A percentile compares a stretch with the other conserved stretches of the same genome.
Conservation (phyloP, 2,888 invertebrate genomes). For the Bellardia pandia region DNA sequence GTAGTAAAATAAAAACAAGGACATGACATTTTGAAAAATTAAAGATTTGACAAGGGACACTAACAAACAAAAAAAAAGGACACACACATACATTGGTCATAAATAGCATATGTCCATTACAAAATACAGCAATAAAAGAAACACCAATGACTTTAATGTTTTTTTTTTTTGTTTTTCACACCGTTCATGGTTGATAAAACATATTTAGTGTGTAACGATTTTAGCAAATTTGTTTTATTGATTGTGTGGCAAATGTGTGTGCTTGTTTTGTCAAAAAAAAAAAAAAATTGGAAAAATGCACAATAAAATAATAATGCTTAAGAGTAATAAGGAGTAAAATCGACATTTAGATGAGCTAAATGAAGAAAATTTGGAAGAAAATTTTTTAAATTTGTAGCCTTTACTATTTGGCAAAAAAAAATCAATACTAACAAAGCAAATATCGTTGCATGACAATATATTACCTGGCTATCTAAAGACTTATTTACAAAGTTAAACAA, state of each 20-base stretch:
- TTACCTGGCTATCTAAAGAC: too few species aligned
- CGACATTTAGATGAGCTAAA: background rate
- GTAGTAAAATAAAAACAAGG: constrained; percentile 24
- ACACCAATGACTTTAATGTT: constrained; percentile 21
- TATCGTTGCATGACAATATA: too few species aligned
- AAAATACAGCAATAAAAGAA: constrained; percentile 23
- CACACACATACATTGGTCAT: constrained; percentile 18
- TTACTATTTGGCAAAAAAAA: too few species aligned
- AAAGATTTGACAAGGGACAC: constrained; percentile 52
- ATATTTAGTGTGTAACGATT: constrained; percentile 29
- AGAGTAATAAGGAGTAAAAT: background rate
- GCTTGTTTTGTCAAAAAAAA: background rate
- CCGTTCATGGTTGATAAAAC: constrained; percentile 7
- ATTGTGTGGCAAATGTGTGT: constrained; percentile 43
- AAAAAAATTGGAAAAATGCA: background rate
- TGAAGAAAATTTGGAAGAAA: too few species aligned
- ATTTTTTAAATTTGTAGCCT: too few species aligned
- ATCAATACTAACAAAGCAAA: too few species aligned
- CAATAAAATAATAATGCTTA: background rate
- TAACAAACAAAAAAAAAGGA: background rate
- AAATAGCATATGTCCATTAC: constrained; percentile 62
- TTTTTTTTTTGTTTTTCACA: constrained; percentile 1
- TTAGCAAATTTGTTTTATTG: constrained; percentile 60
- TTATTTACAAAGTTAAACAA: too few species aligned
- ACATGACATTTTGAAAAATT: constrained; percentile 53